phyloP scores from a whole-genome alignment of 2,113 vertebrate genomes.

The Ameiurus melas region DNA sequence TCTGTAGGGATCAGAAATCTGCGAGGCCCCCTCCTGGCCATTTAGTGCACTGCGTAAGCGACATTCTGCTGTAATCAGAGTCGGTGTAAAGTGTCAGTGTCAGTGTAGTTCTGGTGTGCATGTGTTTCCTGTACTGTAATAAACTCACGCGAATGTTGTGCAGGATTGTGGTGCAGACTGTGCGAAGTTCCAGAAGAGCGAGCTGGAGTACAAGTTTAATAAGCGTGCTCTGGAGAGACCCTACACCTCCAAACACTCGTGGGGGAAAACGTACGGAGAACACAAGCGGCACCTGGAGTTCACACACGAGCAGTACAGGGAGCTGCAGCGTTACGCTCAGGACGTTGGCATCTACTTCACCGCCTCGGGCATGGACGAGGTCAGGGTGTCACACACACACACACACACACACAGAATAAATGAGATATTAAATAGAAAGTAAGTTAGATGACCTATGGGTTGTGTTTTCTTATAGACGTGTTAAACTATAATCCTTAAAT shows the following conservation, averaged over 20 bases:
- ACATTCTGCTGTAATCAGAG: too few relatives aligned
- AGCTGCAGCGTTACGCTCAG: constrained; percentile 84
- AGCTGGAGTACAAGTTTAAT: constrained; percentile 91
- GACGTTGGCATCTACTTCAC: constrained; percentile 95
- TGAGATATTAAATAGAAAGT: neutral
- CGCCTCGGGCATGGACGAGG: constrained; percentile 98
- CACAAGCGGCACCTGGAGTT: constrained; percentile 96
- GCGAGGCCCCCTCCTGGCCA: too few relatives aligned
- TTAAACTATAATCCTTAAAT: too few relatives aligned
- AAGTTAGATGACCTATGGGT: too few relatives aligned
- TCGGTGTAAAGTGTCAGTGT: too few relatives aligned
- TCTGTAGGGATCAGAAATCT: too few relatives aligned
- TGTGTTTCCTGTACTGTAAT: neutral
- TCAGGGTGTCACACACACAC: constrained; percentile 72
- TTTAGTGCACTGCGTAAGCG: too few relatives aligned
- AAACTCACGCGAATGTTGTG: neutral
- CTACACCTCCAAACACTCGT: constrained; percentile 86
- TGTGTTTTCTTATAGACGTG: too few relatives aligned
- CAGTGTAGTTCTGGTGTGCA: neutral
- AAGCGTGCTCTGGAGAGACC: constrained; percentile 84
- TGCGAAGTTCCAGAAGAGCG: constrained; percentile 98
- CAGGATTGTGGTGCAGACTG: constrained; percentile 95
- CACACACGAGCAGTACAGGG: constrained; percentile 86
- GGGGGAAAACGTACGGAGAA: constrained; percentile 90
- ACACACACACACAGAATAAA: neutral